phyloP scores from a whole-genome alignment of 2,888 invertebrate genomes.

The Tuberolachnus salignus region DNA sequence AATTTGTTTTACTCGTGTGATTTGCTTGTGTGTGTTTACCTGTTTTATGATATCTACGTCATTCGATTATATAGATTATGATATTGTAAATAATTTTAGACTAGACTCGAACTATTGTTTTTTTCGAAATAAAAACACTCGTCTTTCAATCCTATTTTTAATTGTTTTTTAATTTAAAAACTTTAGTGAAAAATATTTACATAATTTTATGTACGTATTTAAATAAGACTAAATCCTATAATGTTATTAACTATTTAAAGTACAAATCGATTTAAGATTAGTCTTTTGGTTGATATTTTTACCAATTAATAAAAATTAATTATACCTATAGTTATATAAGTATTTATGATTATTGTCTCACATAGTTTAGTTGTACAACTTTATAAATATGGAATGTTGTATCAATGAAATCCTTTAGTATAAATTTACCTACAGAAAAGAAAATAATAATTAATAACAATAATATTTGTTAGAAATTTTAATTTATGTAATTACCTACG shows the following conservation, averaged over 20 bases:
- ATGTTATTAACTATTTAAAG: background rate
- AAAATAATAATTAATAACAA: too few species aligned
- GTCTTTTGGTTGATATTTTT: background rate
- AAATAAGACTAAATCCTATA: background rate
- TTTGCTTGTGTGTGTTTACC: constrained; percentile 54
- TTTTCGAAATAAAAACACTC: constrained; percentile 51
- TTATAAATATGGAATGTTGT: background rate
- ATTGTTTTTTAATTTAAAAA: constrained; percentile 34
- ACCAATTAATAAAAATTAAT: background rate
- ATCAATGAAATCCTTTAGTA: background rate
- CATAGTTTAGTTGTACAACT: background rate
- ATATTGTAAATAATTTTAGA: constrained; percentile 51
- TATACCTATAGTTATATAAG: too few species aligned
- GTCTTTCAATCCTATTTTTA: constrained; percentile 51
- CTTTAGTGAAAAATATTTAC: background rate
- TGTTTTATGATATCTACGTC: constrained; percentile 51
- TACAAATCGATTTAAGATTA: constrained; percentile 21
- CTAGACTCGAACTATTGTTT: constrained; percentile 52
- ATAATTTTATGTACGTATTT: constrained; percentile 1
- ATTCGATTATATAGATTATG: constrained; percentile 51
- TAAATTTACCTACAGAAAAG: background rate
- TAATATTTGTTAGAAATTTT: too few species aligned
- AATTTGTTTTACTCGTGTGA: constrained; percentile 52
- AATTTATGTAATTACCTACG: too few species aligned
- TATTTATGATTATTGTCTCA: background rate